Conservation (phyloP, 2,888 invertebrate species). For the Hermaeophaga mercurialis region DNA sequence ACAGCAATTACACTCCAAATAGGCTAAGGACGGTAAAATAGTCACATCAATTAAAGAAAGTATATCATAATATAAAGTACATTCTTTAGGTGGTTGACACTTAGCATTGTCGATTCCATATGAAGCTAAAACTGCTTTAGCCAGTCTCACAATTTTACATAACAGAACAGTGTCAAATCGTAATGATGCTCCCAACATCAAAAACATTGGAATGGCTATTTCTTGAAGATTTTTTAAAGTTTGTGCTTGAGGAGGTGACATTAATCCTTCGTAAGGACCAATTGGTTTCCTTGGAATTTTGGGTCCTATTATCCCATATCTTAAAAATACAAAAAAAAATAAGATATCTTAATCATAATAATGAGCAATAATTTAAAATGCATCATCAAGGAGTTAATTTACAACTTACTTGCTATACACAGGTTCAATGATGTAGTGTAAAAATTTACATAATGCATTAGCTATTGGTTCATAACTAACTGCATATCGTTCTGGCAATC, state of each 20-base stretch:
- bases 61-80: constrained; percentile 79
- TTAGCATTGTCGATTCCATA: constrained; percentile 49
- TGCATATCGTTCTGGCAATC: constrained; percentile 81
- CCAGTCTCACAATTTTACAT: constrained; percentile 77
- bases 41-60: constrained; percentile 86
- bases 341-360: too few species aligned
- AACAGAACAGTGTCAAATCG: constrained; percentile 87
- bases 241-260: constrained; percentile 70
- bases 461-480: constrained; percentile 81
- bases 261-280: constrained; percentile 59
- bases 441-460: constrained; percentile 74
- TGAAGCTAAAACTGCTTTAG: constrained; percentile 53
- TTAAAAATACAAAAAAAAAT: too few species aligned
- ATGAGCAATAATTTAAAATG: too few species aligned
- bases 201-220: constrained; percentile 82
- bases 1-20: constrained; percentile 93
- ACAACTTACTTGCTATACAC: constrained; percentile 76
- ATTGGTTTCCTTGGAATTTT: constrained; percentile 68
- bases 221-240: constrained; percentile 75
- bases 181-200: constrained; percentile 84
- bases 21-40: constrained; percentile 87
- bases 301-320: constrained; percentile 74
- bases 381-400: too few species aligned
- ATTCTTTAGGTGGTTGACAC: constrained; percentile 51
- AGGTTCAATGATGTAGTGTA: constrained; percentile 85